Evolutionary conservation across 2,797 vertebrate genomes (phyloP).

Genomic region (Bucorvus abyssinicus): DNA sequence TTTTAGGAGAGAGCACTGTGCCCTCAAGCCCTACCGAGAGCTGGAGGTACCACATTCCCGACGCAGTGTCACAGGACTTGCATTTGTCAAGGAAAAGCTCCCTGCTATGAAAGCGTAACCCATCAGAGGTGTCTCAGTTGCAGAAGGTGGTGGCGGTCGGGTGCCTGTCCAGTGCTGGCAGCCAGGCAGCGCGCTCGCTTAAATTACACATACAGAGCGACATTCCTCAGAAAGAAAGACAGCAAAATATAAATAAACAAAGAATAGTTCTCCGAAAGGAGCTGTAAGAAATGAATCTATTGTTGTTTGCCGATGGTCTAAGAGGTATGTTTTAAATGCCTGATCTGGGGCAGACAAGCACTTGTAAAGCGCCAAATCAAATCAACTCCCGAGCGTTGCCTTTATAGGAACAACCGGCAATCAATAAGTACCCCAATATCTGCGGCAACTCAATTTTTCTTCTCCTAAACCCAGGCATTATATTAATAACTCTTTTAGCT

Average conservation of each 20-base stretch:
- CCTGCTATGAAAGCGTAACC: accelerated
- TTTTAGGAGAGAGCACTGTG: no score
- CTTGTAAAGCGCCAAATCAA: not conserved
- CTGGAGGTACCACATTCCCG: accelerated
- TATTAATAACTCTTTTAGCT: not conserved
- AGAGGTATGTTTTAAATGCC: not conserved
- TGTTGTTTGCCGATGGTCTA: not conserved
- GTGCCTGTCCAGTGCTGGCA: not conserved
- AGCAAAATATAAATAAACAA: not conserved
- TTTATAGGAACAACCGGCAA: not conserved
- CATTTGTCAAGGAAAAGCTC: not conserved
- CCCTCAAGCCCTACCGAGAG: not conserved
- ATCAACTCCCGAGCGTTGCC: not conserved
- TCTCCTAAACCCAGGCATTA: not conserved
- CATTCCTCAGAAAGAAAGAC: not conserved
- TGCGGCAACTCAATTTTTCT: not conserved
- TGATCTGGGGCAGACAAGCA: not conserved
- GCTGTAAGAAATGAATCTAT: not conserved
- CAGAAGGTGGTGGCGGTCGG: not conserved
- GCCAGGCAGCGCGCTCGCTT: not conserved
- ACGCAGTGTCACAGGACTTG: accelerated
- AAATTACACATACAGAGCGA: not conserved
- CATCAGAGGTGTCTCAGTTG: not conserved
- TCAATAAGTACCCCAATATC: not conserved
- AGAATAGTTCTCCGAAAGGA: not conserved